Base-by-base conservation (phyloP, 2,113 vertebrate genomes). In the Mesitornis unicolor region DNA sequence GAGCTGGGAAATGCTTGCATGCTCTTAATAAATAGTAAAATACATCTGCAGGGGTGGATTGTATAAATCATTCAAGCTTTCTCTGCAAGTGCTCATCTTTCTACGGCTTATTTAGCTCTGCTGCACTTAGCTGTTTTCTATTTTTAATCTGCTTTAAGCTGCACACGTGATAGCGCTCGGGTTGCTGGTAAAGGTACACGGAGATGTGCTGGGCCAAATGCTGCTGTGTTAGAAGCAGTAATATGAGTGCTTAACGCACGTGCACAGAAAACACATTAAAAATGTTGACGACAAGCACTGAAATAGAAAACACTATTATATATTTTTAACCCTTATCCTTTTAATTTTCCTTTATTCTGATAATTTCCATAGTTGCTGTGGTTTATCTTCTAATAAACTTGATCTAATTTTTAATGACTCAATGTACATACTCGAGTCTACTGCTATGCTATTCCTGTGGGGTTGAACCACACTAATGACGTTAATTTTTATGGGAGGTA, bases 81-180 rank as follows among this genome's bases (percentile, higher is more conserved):
- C 87, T 93, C 86, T 90, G 88, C 43, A 4, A 95, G 88, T 13
- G 67, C 81, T 91, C 60, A 4, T 78, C 90, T 43, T 76, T 75
- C 84, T 77, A 2, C 57, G 60, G 90, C 92, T 94, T 59, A 4
- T 85, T 79, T 28, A 47, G 73, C 78, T 87, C 1, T n/a, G 4
- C 79, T 77, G 88, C 82, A 16, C 85, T 88, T 16, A 7, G 77
- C 95, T 65, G 4, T 17, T 6, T 82, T 22, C 92, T 93, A 90
- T 94, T 96, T 97, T 93, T 94, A 88, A 76, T 18, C 93, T 70
- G 54, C 93, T 90, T 65, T 90, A 59, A 90, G 90, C 89, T 86
- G 90, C 86, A 33, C 80, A 65, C 24, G 96, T 84, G 86, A 29
- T 87, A 63, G 16, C 19, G 42, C 85, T 83, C 70, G 59, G 73